Base-by-base conservation (phyloP, 2,113 vertebrate species). In the Acanthochromis polyacanthus region DNA sequence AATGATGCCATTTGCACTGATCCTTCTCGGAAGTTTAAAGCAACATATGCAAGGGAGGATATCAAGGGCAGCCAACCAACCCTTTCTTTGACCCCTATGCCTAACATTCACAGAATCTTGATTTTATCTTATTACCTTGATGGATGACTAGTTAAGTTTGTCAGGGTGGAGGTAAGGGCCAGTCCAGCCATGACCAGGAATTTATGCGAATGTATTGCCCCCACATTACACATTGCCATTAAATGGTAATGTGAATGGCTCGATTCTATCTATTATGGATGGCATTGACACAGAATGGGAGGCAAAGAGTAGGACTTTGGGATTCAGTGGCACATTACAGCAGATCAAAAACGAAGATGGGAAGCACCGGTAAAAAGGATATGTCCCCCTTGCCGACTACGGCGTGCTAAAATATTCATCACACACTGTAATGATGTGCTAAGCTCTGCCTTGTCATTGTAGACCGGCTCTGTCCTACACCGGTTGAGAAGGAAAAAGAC, bases 181-280 rank as follows among this genome's bases (percentile, higher is more conserved):
- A 65, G 55, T 82, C 62, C 65, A 71, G 69, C 70, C 52, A 72
- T 86, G 77, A 68, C 75, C 40, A 60, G 53, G 78, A 81, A 86
- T 88, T 89, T 74, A 93, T 83, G 76, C 70, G 72, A 82, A 88
- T 76, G 80, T 78, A 71, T 90, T 83, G 79, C 71, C 36, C 74
- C 81, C 73, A 78, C 68, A 75, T 88, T 88, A 87, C 83, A 85
- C 85, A 80, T 87, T 68, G 52, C 61, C 88, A 88, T 92, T 88
- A 92, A 92, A 92, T 90, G 83, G 87, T 89, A 86, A 93, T 88
- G 88, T 63, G 74, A 89, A 91, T 83, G 57, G 50, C 84, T 85
- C 88, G 75, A 75, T 86, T 90, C 84, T 88, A 88, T 91, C 84
- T 82, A 81, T 90, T 83, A 89, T 94, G 69, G 59, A 90, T 90